Base-by-base conservation (phyloP, 2,888 invertebrate species). In the Synanthedon andrenaeformis region DNA sequence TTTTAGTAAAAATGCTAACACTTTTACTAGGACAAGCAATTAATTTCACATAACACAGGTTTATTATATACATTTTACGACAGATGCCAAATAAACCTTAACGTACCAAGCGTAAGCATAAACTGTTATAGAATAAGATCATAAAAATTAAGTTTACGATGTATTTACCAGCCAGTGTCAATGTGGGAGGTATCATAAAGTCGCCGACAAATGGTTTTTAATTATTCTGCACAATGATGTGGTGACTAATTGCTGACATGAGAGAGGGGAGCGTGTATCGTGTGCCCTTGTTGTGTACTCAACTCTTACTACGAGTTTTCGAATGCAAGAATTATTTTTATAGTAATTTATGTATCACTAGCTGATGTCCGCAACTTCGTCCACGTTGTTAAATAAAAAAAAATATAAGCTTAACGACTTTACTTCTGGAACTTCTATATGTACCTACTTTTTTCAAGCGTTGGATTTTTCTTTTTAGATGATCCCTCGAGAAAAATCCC, bases 231-330 rank as follows among this genome's bases (percentile, higher is more conserved):
- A 65, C 70, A 67, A 69, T 76, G 69, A 74, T 69, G 72, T 64
- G 62, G 57, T 70, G 74, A 76, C 75, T 72, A 74, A 77, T 73
- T 70, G 70, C 68, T 69, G 72, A 74, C 72, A 66, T 63, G 62
- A 55, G 57, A 54, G 56, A 52, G 53, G 56, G 51, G 53, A 53
- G 54, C 12, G 45, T 13, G 14, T 45, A 45, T 23, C 5, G 13
- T 49, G 49, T 23, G 17, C 49, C 49, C 17, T 49, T 17, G 49
- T 49, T 49, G 17, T 49, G 17, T 49, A n/a, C n/a, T 45, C 45
- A 14, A 45, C 45, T 6, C 45, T 45, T 45, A 45, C 45, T 12
- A 45, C 14, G 45, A 45, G 14, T n/a, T 45, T 45, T 45, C 12
- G 45, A 13, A 12, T 45, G n/a, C 35, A 35, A 10, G 10, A 35